Evolutionary conservation across 2,888 invertebrate genomes (phyloP).

Genomic region (Nomada ferruginata): DNA sequence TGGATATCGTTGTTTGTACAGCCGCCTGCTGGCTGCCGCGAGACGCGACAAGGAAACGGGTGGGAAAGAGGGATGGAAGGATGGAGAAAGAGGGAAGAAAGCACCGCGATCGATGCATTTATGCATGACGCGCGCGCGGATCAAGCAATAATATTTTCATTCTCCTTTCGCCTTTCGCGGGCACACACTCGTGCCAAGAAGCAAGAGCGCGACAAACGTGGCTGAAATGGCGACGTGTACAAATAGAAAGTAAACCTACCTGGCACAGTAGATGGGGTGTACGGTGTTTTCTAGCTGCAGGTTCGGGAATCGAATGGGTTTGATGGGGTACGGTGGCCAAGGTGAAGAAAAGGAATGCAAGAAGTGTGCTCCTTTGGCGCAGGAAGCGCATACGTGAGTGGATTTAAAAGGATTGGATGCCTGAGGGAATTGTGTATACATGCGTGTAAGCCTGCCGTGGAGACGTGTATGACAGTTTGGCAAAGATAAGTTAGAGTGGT

Average conservation of each 20-base stretch:
- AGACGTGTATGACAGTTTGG: too few relatives aligned
- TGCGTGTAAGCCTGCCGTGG: too few relatives aligned
- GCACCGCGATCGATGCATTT: constrained; percentile 69
- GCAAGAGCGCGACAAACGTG: constrained; percentile 28
- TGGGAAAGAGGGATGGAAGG: neutral
- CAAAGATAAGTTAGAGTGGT: too few relatives aligned
- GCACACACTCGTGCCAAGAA: constrained; percentile 61
- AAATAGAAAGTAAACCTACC: constrained; percentile 53
- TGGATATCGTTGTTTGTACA: constrained; percentile 82
- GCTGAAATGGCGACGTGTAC: constrained; percentile 38
- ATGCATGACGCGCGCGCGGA: constrained; percentile 76
- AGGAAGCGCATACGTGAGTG: too few relatives aligned
- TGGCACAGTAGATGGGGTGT: constrained; percentile 4
- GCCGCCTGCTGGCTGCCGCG: constrained; percentile 72
- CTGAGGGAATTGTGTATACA: too few relatives aligned
- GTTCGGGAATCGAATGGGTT: neutral
- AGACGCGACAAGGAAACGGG: constrained; percentile 50
- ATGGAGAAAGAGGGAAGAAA: constrained; percentile 53
- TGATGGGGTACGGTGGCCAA: neutral
- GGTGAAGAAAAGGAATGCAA: too few relatives aligned
- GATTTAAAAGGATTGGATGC: too few relatives aligned
- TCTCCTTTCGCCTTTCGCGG: constrained; percentile 69
- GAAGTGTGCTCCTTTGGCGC: too few relatives aligned
- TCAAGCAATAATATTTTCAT: constrained; percentile 82
- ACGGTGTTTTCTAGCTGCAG: constrained; percentile 19